These are phyloP conservation scores for Myzus persicae DNA, from an alignment of 1,140 invertebrate species.

Conservation along the genomic window DNA sequence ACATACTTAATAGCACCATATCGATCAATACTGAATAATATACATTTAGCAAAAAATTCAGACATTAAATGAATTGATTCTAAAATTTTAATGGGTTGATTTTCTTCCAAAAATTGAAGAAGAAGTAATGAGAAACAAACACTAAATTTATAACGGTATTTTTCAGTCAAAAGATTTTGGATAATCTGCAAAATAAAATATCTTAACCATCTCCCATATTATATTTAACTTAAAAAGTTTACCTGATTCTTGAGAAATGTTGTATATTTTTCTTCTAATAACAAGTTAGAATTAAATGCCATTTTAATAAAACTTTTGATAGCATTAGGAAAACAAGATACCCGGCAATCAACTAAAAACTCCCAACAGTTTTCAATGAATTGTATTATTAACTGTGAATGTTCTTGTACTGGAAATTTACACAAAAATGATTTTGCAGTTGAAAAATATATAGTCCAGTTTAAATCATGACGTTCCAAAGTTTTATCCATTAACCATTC, in stretches of 20 bases:
- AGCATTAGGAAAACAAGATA: constrained; percentile 39
- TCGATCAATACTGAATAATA: constrained; percentile 48
- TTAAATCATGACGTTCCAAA: constrained; percentile 4
- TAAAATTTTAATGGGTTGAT: constrained; percentile 11
- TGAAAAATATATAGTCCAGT: constrained; percentile 39
- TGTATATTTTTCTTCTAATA: constrained; percentile 22
- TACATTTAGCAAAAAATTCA: constrained; percentile 42
- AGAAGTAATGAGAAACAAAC: constrained; percentile 49
- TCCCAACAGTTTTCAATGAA: constrained; percentile 41
- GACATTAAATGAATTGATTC: not conserved
- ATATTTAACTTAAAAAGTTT: not conserved
- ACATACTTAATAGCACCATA: constrained; percentile 49
- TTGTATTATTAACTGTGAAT: not conserved
- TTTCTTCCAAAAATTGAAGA: not conserved
- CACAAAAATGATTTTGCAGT: not conserved
- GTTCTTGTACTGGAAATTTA: not conserved
- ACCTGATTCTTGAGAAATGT: constrained; percentile 27
- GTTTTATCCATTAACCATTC: constrained; percentile 40
- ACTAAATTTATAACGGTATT: constrained; percentile 43
- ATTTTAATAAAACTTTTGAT: constrained; percentile 46
- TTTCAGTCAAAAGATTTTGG: constrained; percentile 2
- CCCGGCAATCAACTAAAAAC: constrained; percentile 26
- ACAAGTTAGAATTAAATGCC: constrained; percentile 25
- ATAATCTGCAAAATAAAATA: constrained; percentile 34
- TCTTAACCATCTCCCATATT: not conserved